These are phyloP conservation scores for Polyodon spathula DNA, from an alignment of 2,113 vertebrate genomes.

Conservation along the genomic window DNA sequence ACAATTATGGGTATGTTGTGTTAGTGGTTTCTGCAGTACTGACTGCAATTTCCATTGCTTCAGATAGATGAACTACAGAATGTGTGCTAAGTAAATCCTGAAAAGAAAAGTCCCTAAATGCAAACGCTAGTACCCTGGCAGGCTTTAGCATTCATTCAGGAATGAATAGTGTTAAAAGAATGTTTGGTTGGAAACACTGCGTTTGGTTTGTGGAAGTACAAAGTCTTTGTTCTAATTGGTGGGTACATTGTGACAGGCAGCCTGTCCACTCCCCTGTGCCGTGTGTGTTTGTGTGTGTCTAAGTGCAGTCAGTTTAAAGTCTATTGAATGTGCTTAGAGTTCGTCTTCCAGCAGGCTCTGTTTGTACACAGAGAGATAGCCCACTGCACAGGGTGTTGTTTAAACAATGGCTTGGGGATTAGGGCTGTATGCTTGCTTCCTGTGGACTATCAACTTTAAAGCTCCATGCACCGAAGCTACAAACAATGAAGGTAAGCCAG, in stretches of 20 bases:
- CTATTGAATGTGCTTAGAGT: slow-evolving; percentile 14
- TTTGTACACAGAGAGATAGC: slow-evolving; percentile 16
- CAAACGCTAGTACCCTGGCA: slow-evolving; percentile 25
- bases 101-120: no score
- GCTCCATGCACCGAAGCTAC: slow-evolving; percentile 38
- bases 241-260: slow-evolving; percentile 14
- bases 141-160: slow-evolving; percentile 16
- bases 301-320: slow-evolving; percentile 18
- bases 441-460: slow-evolving; percentile 59
- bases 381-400: slow-evolving; percentile 32
- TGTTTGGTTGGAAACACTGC: slow-evolving; percentile 8
- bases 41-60: no score
- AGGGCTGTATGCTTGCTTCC: slow-evolving; percentile 50
- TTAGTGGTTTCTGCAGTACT: background rate
- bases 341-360: slow-evolving; percentile 12
- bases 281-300: slow-evolving; percentile 13
- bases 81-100: no score
- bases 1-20: slow-evolving; percentile 1
- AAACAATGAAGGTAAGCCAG: slow-evolving; percentile 51
- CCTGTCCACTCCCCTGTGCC: slow-evolving; percentile 18
- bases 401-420: slow-evolving; percentile 59
- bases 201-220: slow-evolving; percentile 16
- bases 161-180: slow-evolving; percentile 21
- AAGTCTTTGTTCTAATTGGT: slow-evolving; percentile 16
- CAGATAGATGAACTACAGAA: no score